phyloP scores from a whole-genome alignment of 1,140 invertebrate genomes.

The Coelopa frigida region DNA sequence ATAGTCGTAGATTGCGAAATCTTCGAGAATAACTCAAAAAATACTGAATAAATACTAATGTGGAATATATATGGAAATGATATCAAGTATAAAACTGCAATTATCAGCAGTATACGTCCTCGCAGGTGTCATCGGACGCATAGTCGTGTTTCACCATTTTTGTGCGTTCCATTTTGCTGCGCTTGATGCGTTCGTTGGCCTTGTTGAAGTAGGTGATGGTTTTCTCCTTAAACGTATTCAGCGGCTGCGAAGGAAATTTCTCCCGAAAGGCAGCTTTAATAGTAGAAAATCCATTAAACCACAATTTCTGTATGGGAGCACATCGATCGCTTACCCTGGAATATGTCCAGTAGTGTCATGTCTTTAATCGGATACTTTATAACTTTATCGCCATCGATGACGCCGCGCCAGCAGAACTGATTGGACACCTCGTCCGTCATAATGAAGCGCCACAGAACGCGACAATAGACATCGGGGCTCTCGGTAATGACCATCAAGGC shows the following conservation, averaged over 20 bases:
- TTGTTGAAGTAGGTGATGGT: conserved; percentile 7
- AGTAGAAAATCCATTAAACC: not conserved
- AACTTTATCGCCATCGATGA: not conserved
- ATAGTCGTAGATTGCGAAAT: too few species aligned
- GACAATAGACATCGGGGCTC: not conserved
- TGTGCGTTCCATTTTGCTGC: too few species aligned
- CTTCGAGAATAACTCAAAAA: too few species aligned
- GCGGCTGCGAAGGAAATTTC: not conserved
- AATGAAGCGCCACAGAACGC: conserved; percentile 4
- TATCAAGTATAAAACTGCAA: too few species aligned
- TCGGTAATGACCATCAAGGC: not conserved
- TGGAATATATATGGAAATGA: too few species aligned
- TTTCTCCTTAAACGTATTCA: not conserved
- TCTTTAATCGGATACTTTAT: conserved; percentile 10
- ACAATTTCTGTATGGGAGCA: not conserved
- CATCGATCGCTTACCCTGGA: conserved; percentile 1
- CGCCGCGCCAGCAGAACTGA: conserved; percentile 7
- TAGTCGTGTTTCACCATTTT: too few species aligned
- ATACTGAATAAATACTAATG: too few species aligned
- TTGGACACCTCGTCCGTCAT: conserved; percentile 7
- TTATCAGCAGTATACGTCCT: too few species aligned
- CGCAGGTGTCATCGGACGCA: too few species aligned
- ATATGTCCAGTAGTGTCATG: conserved; percentile 3
- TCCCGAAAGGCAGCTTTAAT: conserved; percentile 4
- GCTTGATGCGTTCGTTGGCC: conserved; percentile 3